Evolutionary conservation across 1,140 invertebrate species (phyloP), one percentile per base, ranked within the genome.

Genomic region (Heterodera carotae): DNA sequence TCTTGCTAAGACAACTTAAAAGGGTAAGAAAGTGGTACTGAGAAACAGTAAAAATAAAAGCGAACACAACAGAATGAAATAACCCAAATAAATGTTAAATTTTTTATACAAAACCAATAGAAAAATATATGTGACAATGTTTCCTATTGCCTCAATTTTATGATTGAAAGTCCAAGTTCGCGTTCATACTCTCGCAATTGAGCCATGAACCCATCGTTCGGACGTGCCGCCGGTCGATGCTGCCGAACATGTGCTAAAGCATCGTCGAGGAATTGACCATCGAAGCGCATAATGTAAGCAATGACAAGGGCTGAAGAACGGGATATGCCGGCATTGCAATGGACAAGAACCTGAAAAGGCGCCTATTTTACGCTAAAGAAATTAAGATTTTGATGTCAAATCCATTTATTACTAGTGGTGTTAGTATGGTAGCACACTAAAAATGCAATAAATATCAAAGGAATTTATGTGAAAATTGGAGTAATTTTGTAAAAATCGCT

Each of bases 271-370:
- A 81, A 81, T 85, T 92, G 89, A 60, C 90, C 88, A 56, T 91
- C 84, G 75, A 90, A 90, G 62, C 91, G 89, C 90, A 96, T 95
- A 18, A 96, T 89, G 89, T 93, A 96, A 15, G 92, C 93, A 75
- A 95, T 92, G 18, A 93, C 91, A 67, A 96, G 89, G 43, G 92
- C 91, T 4, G 94, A 90, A n/a, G 94, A 93, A 27, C 94, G 89
- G 15, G 94, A 96, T 2, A 95, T 91, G 10, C 95, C 95, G 6
- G 94, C 93, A 88, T 95, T 95, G 86, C 94, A 97, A 88, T 97
- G 94, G 0, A 96, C 92, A 74, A 95, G 90, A 71, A 95, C 90
- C 87, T 92, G 92, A 34, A 8, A 81, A 36, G 56, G 22, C 22
- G n/a, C n/a, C n/a, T n/a, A n/a, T n/a, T n/a, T n/a, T n/a, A n/a